Percentiles rank a stretch among this genome's conserved stretches.
Evolutionary conservation across 2,888 invertebrate species (phyloP).

Genomic region (Drepana falcataria): DNA sequence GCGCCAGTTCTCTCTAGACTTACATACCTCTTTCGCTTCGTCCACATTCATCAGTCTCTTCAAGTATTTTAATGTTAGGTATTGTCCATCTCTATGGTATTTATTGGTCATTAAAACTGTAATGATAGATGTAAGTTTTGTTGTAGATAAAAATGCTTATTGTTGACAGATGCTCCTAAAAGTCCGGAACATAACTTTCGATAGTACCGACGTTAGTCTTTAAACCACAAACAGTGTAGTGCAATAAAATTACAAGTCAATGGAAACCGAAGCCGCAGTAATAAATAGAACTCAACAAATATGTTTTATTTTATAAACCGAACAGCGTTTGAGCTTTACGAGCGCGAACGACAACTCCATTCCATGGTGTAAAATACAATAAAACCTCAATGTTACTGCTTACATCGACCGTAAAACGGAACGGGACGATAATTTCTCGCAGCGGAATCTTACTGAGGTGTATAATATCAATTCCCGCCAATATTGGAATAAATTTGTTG

Average conservation of each 20-base stretch:
- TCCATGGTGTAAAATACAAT: slow-evolving; percentile 24
- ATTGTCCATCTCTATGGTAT: too few relatives aligned
- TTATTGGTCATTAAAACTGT: too few relatives aligned
- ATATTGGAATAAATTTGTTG: slow-evolving; percentile 22
- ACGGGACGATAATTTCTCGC: slow-evolving; percentile 36
- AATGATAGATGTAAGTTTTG: too few relatives aligned
- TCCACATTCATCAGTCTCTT: too few relatives aligned
- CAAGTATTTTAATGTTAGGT: too few relatives aligned
- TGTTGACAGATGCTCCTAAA: too few relatives aligned
- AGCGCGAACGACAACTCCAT: slow-evolving; percentile 37
- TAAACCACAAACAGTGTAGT: background rate
- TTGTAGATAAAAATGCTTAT: too few relatives aligned
- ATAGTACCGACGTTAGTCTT: background rate
- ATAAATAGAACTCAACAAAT: slow-evolving; percentile 1
- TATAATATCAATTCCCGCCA: slow-evolving; percentile 32
- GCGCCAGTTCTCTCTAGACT: too few relatives aligned
- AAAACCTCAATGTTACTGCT: slow-evolving; percentile 39
- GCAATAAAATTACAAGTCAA: background rate
- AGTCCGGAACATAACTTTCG: too few relatives aligned
- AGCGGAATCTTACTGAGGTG: slow-evolving; percentile 14
- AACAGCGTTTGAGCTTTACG: slow-evolving; percentile 28
- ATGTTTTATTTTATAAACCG: slow-evolving; percentile 19
- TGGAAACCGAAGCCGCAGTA: background rate
- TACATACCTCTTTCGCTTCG: too few relatives aligned
- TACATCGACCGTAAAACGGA: slow-evolving; percentile 41